These are phyloP conservation scores for Scrobipalpa costella DNA, from an alignment of 2,888 invertebrate species.

Conservation along the genomic window DNA sequence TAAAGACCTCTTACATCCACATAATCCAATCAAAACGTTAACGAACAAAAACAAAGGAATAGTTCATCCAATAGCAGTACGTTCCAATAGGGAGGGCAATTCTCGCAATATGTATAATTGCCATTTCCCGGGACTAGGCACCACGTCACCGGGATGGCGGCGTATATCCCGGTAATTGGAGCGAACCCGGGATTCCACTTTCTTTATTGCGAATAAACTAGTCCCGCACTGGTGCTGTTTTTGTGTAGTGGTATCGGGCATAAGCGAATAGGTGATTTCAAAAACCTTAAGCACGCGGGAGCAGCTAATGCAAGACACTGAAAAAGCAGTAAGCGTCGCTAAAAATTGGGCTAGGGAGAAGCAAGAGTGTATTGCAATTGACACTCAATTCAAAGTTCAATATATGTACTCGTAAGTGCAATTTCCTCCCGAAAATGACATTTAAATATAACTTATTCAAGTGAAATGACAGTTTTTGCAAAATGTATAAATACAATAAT, in stretches of 20 bases:
- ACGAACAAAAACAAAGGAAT: conserved; percentile 47
- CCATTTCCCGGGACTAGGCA: conserved; percentile 58
- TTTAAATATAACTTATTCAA: too few species aligned
- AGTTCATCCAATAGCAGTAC: conserved; percentile 46
- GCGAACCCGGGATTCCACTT: conserved; percentile 78
- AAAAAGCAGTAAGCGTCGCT: too few species aligned
- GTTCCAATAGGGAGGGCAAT: conserved; percentile 57
- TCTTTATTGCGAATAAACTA: conserved; percentile 81
- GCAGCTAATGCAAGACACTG: too few species aligned
- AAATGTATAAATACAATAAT: conserved; percentile 78
- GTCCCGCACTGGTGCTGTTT: conserved; percentile 71
- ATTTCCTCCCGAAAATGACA: too few species aligned
- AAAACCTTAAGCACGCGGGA: too few species aligned
- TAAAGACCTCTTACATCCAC: neutral
- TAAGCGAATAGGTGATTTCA: conserved; percentile 18
- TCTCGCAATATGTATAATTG: conserved; percentile 74
- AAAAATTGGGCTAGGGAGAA: too few species aligned
- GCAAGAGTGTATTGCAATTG: too few species aligned
- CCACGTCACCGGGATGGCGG: conserved; percentile 77
- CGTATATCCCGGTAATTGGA: conserved; percentile 81
- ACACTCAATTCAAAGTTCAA: too few species aligned
- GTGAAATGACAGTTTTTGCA: conserved; percentile 59
- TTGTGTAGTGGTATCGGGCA: conserved; percentile 47
- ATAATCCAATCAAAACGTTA: conserved; percentile 15
- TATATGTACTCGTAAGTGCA: too few species aligned